Percentiles rank a stretch among this genome's conserved stretches.
Evolutionary conservation across 2,888 invertebrate species (phyloP).

Genomic region (Scaptomyza polygonia): DNA sequence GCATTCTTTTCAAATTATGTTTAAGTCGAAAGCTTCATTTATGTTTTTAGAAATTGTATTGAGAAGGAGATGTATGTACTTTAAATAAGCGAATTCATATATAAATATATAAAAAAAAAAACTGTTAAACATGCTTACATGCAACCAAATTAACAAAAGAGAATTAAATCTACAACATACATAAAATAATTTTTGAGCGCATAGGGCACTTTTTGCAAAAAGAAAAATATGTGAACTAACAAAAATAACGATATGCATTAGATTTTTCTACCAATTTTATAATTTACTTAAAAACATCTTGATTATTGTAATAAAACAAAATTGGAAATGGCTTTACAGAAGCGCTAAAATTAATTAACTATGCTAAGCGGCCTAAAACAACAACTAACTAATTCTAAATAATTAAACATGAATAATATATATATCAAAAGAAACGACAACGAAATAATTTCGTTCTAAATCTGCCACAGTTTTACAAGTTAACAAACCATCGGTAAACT

Average conservation of each 20-base stretch:
- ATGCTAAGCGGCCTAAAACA: slow-evolving; percentile 66
- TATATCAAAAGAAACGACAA: slow-evolving; percentile 39
- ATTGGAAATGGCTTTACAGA: slow-evolving; percentile 60
- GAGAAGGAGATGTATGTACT: slow-evolving; percentile 54
- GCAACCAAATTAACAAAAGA: slow-evolving; percentile 42
- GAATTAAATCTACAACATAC: slow-evolving; percentile 53
- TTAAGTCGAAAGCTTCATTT: slow-evolving; percentile 69
- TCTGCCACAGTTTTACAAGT: slow-evolving; percentile 53
- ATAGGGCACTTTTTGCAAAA: slow-evolving; percentile 78
- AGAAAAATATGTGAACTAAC: slow-evolving; percentile 64
- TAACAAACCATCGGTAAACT: slow-evolving; percentile 30
- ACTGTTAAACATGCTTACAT: slow-evolving; percentile 12
- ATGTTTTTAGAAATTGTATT: slow-evolving; percentile 70
- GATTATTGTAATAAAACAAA: slow-evolving; percentile 66
- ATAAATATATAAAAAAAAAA: slow-evolving; percentile 22
- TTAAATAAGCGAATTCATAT: slow-evolving; percentile 48
- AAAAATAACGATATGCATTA: slow-evolving; percentile 70
- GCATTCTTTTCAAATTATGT: slow-evolving; percentile 49
- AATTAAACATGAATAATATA: slow-evolving; percentile 33
- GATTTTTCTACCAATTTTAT: slow-evolving; percentile 80
- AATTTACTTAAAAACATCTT: slow-evolving; percentile 68
- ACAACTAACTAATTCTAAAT: slow-evolving; percentile 34
- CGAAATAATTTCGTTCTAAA: slow-evolving; percentile 57
- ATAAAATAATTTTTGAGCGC: slow-evolving; percentile 76
- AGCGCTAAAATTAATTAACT: slow-evolving; percentile 58